Percentiles rank a stretch among this genome's conserved stretches.
Conservation (phyloP, 2,797 vertebrate species). For the Eulemur rubriventer region DNA sequence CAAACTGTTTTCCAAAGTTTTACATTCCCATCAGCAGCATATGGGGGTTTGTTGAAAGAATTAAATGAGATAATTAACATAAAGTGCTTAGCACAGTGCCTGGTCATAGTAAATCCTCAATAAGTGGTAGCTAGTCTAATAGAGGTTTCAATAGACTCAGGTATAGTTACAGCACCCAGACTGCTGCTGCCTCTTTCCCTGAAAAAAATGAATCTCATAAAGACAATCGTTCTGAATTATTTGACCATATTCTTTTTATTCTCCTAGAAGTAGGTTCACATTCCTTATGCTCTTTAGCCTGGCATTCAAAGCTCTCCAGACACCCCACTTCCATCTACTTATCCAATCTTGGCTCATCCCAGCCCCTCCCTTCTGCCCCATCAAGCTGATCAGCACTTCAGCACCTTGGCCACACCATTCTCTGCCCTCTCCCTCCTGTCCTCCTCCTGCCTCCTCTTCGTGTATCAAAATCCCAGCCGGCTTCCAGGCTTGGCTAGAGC, state of each 20-base stretch:
- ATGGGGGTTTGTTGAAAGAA: background rate
- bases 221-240: background rate
- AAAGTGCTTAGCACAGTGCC: background rate
- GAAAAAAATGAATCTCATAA: background rate
- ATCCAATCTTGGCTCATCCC: background rate
- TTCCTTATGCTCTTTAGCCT: background rate
- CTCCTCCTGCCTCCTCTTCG: background rate
- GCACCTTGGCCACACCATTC: background rate
- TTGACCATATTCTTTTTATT: background rate
- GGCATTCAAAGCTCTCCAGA: background rate
- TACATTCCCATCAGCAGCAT: background rate
- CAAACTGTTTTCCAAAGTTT: constrained; percentile 25
- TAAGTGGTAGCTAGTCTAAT: background rate
- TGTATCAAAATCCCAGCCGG: background rate
- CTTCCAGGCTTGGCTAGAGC: background rate
- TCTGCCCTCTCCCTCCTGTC: background rate
- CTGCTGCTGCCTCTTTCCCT: background rate
- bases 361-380: background rate
- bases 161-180: background rate
- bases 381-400: background rate
- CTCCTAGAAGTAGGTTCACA: background rate
- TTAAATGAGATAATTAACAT: background rate
- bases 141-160: background rate
- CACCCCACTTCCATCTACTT: background rate
- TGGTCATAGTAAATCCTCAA: background rate